phyloP scores from a whole-genome alignment of 2,797 vertebrate species.

The Phaenicophaeus curvirostris region DNA sequence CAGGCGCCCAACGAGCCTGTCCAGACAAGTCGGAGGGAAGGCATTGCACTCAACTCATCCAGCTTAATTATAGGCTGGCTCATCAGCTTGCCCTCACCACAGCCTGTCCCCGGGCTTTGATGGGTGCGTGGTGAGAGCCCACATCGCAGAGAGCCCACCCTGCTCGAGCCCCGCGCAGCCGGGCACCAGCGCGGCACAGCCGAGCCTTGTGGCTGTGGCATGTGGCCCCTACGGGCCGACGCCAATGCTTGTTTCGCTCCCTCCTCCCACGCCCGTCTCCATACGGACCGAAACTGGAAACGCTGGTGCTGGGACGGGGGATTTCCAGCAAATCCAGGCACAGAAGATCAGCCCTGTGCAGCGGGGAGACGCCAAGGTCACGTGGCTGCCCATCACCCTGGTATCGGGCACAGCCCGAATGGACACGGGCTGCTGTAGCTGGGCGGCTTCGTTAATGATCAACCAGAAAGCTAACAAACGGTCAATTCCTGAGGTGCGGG shows the following conservation, averaged over 20 bases:
- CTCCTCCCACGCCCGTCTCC: background rate
- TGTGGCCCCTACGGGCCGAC: background rate
- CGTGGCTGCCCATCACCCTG: background rate
- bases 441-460: background rate
- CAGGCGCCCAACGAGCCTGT: background rate
- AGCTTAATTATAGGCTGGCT: constrained; percentile 6
- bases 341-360: background rate
- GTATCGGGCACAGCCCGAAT: background rate
- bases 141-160: fast-evolving
- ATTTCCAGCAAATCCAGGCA: background rate
- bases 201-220: background rate
- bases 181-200: fast-evolving
- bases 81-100: background rate
- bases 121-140: background rate
- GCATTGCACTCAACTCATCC: background rate
- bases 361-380: fast-evolving
- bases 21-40: background rate
- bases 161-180: fast-evolving
- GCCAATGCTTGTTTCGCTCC: background rate
- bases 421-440: background rate
- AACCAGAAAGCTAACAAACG: background rate
- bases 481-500: background rate
- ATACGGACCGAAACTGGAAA: background rate
- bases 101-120: background rate
- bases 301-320: background rate